Percentiles rank a stretch among this genome's conserved stretches.
Evolutionary conservation across 2,113 vertebrate genomes (phyloP).

Genomic region (Acinonyx jubatus): DNA sequence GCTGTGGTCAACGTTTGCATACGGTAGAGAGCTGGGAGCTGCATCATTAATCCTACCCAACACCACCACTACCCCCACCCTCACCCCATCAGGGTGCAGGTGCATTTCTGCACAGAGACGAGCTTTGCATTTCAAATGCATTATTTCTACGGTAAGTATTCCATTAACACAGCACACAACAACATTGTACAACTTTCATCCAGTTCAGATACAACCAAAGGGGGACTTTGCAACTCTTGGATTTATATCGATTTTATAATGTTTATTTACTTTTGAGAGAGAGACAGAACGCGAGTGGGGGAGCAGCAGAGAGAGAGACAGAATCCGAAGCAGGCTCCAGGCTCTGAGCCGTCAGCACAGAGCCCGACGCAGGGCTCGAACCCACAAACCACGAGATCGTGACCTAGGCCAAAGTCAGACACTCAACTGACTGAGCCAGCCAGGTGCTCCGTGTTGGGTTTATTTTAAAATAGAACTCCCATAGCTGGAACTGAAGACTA

Average conservation of each 20-base stretch:
- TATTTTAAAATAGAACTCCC: not conserved
- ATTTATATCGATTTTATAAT: not conserved
- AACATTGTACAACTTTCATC: not conserved
- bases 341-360: too few species aligned
- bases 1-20: not conserved
- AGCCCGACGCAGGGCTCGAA: too few species aligned
- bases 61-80: too few species aligned
- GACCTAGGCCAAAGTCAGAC: too few species aligned
- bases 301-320: too few species aligned
- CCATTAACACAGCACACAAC: not conserved
- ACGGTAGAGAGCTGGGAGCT: not conserved
- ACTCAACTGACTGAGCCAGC: too few species aligned
- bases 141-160: not conserved
- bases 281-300: too few species aligned
- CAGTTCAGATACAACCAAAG: not conserved
- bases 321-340: too few species aligned
- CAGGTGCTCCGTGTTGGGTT: not conserved
- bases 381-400: too few species aligned
- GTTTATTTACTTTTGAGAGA: too few species aligned
- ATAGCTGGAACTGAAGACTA: not conserved
- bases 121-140: rapidly evolving
- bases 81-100: too few species aligned
- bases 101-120: not conserved
- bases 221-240: not conserved
- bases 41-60: not conserved